Conservation (phyloP, 2,797 vertebrate genomes). For the Amblyopsis hoosieri region DNA sequence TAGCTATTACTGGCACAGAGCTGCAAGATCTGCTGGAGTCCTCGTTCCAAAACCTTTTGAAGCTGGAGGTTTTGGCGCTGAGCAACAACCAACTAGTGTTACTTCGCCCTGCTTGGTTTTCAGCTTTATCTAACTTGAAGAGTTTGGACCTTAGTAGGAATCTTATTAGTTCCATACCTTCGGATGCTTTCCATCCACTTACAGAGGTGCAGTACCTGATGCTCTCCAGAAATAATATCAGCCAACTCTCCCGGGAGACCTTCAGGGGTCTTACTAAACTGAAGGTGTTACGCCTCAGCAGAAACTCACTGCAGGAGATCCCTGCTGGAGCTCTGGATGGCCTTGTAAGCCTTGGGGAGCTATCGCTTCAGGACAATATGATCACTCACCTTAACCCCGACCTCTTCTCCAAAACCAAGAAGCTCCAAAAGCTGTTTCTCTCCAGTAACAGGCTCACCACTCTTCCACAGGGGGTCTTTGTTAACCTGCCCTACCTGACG, state of each 20-base stretch:
- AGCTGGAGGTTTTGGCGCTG: slow-evolving; percentile 80
- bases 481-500: slow-evolving; percentile 77
- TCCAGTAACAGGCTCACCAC: slow-evolving; percentile 84
- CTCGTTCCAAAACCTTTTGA: slow-evolving; percentile 79
- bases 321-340: slow-evolving; percentile 76
- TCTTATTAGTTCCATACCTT: slow-evolving; percentile 55
- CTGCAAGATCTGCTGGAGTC: slow-evolving; percentile 84
- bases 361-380: slow-evolving; percentile 87
- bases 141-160: slow-evolving; percentile 67
- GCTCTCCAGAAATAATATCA: slow-evolving; percentile 83
- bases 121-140: slow-evolving; percentile 41
- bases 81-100: slow-evolving; percentile 79
- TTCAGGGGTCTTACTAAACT: slow-evolving; percentile 82
- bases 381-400: slow-evolving; percentile 77
- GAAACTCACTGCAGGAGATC: slow-evolving; percentile 83
- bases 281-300: slow-evolving; percentile 81
- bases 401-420: slow-evolving; percentile 81
- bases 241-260: slow-evolving; percentile 66
- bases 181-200: slow-evolving; percentile 76
- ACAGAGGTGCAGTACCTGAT: slow-evolving; percentile 75
- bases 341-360: slow-evolving; percentile 81
- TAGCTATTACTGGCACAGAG: slow-evolving; percentile 79
- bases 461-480: slow-evolving; percentile 84
- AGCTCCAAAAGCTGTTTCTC: slow-evolving; percentile 85
- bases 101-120: slow-evolving; percentile 73